Conservation (phyloP, 2,888 invertebrate genomes). For the Drosophila nr. perissopoda region DNA sequence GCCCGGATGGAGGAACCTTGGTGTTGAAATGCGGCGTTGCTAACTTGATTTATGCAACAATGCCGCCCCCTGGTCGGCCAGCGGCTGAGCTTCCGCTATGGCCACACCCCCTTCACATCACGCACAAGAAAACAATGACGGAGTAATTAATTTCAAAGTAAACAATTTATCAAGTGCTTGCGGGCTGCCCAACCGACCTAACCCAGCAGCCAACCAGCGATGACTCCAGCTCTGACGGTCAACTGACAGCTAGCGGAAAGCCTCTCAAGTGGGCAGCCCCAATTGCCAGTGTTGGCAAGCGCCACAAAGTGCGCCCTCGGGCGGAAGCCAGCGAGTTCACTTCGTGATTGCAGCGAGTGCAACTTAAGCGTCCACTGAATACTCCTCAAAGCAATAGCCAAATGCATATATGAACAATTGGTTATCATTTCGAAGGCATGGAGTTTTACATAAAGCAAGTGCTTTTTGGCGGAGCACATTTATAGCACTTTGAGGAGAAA, state of each 20-base stretch:
- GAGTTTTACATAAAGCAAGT: neutral
- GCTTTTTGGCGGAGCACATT: neutral
- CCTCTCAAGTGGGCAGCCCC: slow-evolving; percentile 50
- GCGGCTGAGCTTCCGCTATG: slow-evolving; percentile 52
- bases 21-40: slow-evolving; percentile 76
- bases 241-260: slow-evolving; percentile 39
- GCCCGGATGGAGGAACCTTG: slow-evolving; percentile 43
- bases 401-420: neutral
- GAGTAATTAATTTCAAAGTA: slow-evolving; percentile 78
- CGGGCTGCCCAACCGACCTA: slow-evolving; percentile 29
- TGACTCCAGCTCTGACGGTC: slow-evolving; percentile 41
- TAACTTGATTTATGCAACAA: slow-evolving; percentile 79
- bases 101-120: slow-evolving; percentile 2
- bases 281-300: slow-evolving; percentile 51
- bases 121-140: slow-evolving; percentile 68
- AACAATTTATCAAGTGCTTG: slow-evolving; percentile 78
- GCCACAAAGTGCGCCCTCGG: slow-evolving; percentile 44
- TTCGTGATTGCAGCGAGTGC: slow-evolving; percentile 22
- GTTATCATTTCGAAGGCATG: neutral
- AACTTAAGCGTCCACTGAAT: slow-evolving; percentile 21
- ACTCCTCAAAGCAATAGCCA: neutral
- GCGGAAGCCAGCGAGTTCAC: slow-evolving; percentile 19
- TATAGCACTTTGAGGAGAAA: neutral
- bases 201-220: slow-evolving; percentile 34
- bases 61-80: slow-evolving; percentile 51